Percentiles rank a stretch among this genome's conserved stretches.
phyloP scores from a whole-genome alignment of 2,888 invertebrate species.

The Apodemia zela region DNA sequence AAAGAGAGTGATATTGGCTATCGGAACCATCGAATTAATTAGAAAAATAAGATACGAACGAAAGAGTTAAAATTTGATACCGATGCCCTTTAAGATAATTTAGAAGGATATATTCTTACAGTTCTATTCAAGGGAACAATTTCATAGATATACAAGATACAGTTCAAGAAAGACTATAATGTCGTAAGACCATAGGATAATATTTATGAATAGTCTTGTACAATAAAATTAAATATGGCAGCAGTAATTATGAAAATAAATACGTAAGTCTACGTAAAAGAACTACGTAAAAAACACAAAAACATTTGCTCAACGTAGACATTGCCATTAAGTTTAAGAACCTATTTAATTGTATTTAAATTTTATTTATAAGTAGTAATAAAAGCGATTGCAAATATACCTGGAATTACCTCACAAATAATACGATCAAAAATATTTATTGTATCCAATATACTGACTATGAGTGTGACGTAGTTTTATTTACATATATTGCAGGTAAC shows the following conservation, averaged over 20 bases:
- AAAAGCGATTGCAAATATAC: constrained; percentile 1
- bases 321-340: constrained; percentile 11
- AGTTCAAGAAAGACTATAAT: background rate
- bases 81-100: too few species aligned
- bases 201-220: background rate
- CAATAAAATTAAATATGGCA: background rate
- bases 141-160: background rate
- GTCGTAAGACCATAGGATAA: background rate
- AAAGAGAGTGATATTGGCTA: background rate
- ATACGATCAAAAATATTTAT: background rate
- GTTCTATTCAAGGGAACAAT: background rate
- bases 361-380: background rate
- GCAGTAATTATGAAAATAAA: background rate
- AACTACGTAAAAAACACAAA: background rate
- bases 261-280: background rate
- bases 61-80: background rate
- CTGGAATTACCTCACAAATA: constrained; percentile 6
- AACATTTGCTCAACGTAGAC: background rate
- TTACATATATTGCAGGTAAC: background rate
- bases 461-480: background rate
- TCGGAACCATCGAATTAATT: background rate
- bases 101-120: too few species aligned
- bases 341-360: background rate
- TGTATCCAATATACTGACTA: background rate
- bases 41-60: too few species aligned